Conservation (phyloP, 1,140 invertebrate genomes). For the Penaeus japonicus region DNA sequence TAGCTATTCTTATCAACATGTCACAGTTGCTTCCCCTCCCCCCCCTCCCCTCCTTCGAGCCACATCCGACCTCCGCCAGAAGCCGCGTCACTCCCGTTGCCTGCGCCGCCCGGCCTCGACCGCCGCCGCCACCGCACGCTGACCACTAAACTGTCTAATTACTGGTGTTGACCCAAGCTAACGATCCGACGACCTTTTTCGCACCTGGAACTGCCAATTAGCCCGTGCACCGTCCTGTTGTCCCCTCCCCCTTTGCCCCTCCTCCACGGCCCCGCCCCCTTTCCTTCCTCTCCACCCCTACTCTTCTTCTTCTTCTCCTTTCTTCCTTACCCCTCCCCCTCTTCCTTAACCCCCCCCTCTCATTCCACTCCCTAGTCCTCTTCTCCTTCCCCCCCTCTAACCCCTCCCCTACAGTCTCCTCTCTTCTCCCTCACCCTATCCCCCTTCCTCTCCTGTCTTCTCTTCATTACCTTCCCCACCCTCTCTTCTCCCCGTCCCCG, state of each 20-base stretch:
- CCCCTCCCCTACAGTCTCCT: too few species aligned
- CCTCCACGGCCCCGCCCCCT: not conserved
- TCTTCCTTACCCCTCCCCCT: not conserved
- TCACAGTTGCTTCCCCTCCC: not conserved
- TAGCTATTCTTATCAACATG: too few species aligned
- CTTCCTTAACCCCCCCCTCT: not conserved
- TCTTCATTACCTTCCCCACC: too few species aligned
- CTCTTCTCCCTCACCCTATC: too few species aligned
- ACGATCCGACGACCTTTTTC: constrained; percentile 33
- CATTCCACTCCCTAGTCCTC: too few species aligned
- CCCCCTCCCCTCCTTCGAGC: not conserved
- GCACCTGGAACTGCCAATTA: constrained; percentile 39
- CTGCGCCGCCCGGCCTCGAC: not conserved
- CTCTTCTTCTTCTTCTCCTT: not conserved
- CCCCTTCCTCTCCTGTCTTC: too few species aligned
- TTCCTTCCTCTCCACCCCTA: not conserved
- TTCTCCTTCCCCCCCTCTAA: too few species aligned
- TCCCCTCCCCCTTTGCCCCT: not conserved
- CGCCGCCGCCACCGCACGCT: not conserved
- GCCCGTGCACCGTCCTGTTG: not conserved
- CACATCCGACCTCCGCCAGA: not conserved
- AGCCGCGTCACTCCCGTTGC: not conserved
- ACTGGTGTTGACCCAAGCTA: constrained; percentile 41
- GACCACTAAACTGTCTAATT: constrained; percentile 34
- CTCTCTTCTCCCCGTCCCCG: too few species aligned